Base-by-base conservation (phyloP, 2,888 invertebrate species). In the Cremastinae sp. region DNA sequence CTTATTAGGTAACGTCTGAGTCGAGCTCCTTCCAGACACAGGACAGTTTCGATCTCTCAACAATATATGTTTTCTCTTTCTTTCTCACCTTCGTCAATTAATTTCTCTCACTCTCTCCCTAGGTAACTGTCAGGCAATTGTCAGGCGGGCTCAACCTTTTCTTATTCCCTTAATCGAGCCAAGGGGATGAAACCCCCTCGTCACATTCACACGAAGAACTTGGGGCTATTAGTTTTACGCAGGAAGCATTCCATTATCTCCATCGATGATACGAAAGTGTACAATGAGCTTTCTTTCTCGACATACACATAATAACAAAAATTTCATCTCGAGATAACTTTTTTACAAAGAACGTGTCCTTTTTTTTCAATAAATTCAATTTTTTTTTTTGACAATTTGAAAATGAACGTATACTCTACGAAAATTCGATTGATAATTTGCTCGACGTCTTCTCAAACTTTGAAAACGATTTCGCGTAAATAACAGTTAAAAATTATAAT, bases 1-100 rank as follows among this genome's bases (percentile, higher is more conserved):
- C 80, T 78, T 79, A 76, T 80, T 80, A 79, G 81, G 80, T 81
- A n/a, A 83, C 78, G 81, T 81, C 69, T 64, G 73, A 73, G 74
- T 73, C 10, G 49, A 70, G 74, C 72, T 74, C 62, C 70, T 66
- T 74, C 73, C 65, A 78, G 49, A 65, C 74, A 70, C 74, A 70
- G 66, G 51, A 74, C 65, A 77, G 58, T 64, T 70, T 70, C 69
- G 76, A 74, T 69, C 64, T 65, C 59, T 77, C 65, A 34, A 58
- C 54, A 16, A 20, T 62, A n/a, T n/a, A n/a, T n/a, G n/a, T 49
- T 66, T 49, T 28, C 43, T 72, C 41, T 65, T 43, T 62, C 5
- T 54, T 22, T 58, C 45, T 74, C 22, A 65, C 58, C 65, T 43
- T 58, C 49, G 14, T 54, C 18, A 43, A n/a, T 75, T n/a, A n/a